These are phyloP conservation scores for Oscheius myriophilus DNA, from an alignment of 2,888 invertebrate genomes.

Conservation along the genomic window DNA sequence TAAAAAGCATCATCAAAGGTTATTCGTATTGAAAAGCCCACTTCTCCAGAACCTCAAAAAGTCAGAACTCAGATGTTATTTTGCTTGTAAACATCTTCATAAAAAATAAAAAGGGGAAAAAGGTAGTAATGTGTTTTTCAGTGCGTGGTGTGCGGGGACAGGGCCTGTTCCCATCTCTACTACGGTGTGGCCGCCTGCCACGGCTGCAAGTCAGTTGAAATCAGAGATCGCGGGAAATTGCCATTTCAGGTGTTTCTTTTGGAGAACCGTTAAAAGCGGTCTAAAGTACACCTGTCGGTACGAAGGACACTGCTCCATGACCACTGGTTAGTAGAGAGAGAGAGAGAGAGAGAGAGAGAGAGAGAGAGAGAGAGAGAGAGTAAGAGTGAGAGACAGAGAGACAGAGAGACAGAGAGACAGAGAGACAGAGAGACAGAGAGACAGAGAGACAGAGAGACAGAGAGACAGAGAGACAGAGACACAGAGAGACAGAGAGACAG, in stretches of 20 bases:
- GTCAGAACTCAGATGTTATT: too few species aligned
- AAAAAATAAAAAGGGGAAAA: neutral
- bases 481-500: too few species aligned
- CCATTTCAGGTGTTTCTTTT: constrained; percentile 58
- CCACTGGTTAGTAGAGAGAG: constrained; percentile 40
- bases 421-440: too few species aligned
- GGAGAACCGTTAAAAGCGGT: constrained; percentile 64
- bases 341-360: too few species aligned
- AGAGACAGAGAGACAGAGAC: too few species aligned
- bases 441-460: too few species aligned
- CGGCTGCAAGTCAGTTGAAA: constrained; percentile 50
- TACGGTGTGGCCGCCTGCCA: constrained; percentile 68
- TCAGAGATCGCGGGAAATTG: too few species aligned
- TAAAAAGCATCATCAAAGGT: too few species aligned
- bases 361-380: too few species aligned
- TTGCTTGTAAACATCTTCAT: neutral
- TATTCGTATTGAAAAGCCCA: too few species aligned
- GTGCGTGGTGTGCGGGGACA: constrained; percentile 68
- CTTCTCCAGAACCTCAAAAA: neutral
- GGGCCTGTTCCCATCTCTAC: constrained; percentile 67
- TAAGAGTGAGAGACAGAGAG: too few species aligned
- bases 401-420: too few species aligned
- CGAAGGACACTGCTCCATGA: constrained; percentile 63
- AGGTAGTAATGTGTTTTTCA: constrained; percentile 37
- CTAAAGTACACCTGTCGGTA: constrained; percentile 64